phyloP scores from a whole-genome alignment of 2,888 invertebrate species.

The Prenolepis imparis region DNA sequence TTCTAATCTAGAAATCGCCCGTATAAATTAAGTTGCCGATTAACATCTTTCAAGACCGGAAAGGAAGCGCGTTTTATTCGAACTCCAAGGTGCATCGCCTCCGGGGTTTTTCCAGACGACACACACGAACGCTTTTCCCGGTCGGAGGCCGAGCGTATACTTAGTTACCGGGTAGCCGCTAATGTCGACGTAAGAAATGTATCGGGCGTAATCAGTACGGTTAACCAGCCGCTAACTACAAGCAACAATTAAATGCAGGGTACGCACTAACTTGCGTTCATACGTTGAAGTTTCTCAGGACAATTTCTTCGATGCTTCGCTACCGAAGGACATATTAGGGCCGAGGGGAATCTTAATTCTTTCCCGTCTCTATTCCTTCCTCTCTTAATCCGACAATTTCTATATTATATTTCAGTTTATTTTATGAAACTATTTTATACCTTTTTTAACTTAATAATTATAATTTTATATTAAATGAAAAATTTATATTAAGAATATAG shows the following conservation, averaged over 20 bases:
- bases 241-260: conserved; percentile 83
- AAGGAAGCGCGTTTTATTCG: conserved; percentile 67
- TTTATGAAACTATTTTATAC: background rate
- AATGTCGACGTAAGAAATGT: conserved; percentile 78
- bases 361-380: background rate
- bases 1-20: conserved; percentile 56
- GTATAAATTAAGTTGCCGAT: conserved; percentile 70
- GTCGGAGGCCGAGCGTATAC: conserved; percentile 29
- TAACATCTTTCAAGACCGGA: conserved; percentile 71
- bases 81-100: conserved; percentile 60
- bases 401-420: conserved; percentile 35
- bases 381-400: background rate
- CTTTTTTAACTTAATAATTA: background rate
- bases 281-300: conserved; percentile 82
- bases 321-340: conserved; percentile 27
- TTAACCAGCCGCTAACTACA: conserved; percentile 84
- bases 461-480: background rate
- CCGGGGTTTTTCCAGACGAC: conserved; percentile 69
- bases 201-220: conserved; percentile 83
- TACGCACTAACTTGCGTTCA: conserved; percentile 83
- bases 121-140: conserved; percentile 74
- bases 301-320: conserved; percentile 50
- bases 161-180: conserved; percentile 63
- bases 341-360: conserved; percentile 20
- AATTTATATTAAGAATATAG: background rate